These are phyloP conservation scores for Hirtodrosophila duncani DNA, from an alignment of 2,888 invertebrate genomes.

Conservation along the genomic window DNA sequence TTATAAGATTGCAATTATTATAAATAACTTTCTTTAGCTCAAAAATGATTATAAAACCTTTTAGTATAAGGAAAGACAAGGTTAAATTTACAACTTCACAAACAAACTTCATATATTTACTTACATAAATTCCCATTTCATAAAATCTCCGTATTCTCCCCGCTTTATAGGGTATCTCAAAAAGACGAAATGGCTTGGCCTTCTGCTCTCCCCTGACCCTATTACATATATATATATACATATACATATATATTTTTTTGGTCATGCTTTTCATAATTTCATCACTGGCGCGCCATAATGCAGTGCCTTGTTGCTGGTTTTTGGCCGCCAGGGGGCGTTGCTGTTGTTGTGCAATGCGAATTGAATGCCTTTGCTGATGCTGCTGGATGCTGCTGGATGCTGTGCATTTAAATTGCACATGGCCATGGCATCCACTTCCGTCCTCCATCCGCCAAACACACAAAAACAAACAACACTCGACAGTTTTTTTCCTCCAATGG, in stretches of 20 bases:
- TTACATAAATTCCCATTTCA: neutral
- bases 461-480: conserved; percentile 27
- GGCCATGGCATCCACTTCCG: conserved; percentile 69
- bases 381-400: conserved; percentile 21
- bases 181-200: conserved; percentile 49
- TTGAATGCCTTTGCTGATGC: conserved; percentile 58
- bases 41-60: no score
- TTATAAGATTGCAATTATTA: neutral
- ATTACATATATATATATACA: conserved; percentile 20
- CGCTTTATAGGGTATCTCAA: conserved; percentile 25
- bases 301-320: conserved; percentile 55
- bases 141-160: neutral
- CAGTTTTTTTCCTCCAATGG: conserved; percentile 9
- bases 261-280: conserved; percentile 63
- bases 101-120: no score
- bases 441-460: conserved; percentile 26
- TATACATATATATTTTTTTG: neutral
- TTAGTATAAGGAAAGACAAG: no score
- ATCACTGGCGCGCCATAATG: conserved; percentile 66
- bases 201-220: conserved; percentile 40
- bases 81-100: no score
- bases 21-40: neutral
- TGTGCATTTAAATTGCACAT: conserved; percentile 71
- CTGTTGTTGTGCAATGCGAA: conserved; percentile 59
- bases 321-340: conserved; percentile 50